Percentiles rank a stretch among this genome's conserved stretches.
phyloP scores from a whole-genome alignment of 2,113 vertebrate genomes.

The Meles meles region DNA sequence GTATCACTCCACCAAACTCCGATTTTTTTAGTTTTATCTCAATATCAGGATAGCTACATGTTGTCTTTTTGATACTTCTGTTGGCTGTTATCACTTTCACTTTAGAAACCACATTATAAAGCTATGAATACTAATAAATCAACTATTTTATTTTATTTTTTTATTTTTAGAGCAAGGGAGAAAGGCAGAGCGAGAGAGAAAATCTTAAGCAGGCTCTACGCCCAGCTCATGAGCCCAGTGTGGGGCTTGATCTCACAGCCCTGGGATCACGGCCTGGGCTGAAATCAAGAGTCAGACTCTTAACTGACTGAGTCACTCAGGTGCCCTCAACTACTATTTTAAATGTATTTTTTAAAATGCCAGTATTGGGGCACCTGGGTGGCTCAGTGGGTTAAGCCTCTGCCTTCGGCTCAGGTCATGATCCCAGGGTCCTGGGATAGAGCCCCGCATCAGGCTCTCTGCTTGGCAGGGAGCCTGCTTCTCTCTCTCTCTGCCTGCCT shows the following conservation, averaged over 20 bases:
- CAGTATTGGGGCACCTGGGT: not conserved
- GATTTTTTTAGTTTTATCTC: not conserved
- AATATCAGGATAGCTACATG: not conserved
- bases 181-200: not conserved
- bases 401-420: no score
- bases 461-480: no score
- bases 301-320: not conserved
- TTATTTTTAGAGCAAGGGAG: not conserved
- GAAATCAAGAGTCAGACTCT: not conserved
- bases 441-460: no score
- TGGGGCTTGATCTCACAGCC: not conserved
- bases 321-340: not conserved
- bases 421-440: no score
- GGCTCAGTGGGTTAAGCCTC: no score
- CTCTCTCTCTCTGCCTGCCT: no score
- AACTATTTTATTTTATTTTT: not conserved
- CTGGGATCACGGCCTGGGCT: not conserved
- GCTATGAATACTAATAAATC: not conserved
- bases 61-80: not conserved
- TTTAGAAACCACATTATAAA: not conserved
- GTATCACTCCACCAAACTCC: not conserved
- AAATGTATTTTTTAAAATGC: not conserved
- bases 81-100: not conserved
- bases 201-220: not conserved
- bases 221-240: not conserved